Evolutionary conservation across 2,113 vertebrate species (phyloP).

Genomic region (Tenebrosternarchus preto): DNA sequence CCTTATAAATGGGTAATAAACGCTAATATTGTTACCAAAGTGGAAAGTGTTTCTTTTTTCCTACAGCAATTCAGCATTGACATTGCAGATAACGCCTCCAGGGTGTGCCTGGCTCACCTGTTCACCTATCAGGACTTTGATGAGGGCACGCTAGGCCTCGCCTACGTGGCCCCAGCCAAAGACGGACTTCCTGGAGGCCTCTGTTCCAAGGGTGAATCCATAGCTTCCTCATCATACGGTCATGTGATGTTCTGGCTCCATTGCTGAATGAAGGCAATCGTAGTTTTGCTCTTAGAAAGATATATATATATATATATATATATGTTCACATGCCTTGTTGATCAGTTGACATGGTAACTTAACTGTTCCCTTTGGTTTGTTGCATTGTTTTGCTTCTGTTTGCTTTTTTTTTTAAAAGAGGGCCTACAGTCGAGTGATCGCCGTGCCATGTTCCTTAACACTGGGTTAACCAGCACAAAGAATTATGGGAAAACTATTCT

Average conservation of each 20-base stretch:
- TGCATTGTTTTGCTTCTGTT: background rate
- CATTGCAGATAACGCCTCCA: slow-evolving; percentile 88
- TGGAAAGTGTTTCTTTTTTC: background rate
- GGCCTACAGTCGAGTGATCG: slow-evolving; percentile 73
- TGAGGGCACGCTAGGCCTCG: slow-evolving; percentile 91
- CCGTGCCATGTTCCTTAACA: slow-evolving; percentile 88
- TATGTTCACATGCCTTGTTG: background rate
- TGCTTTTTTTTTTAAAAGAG: slow-evolving; percentile 69
- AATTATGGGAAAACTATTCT: slow-evolving; percentile 99
- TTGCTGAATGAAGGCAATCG: too few species aligned
- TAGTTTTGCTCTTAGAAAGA: too few species aligned
- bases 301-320: background rate
- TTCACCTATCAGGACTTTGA: slow-evolving; percentile 99
- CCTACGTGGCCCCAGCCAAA: slow-evolving; percentile 90
- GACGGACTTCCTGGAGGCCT: slow-evolving; percentile 87
- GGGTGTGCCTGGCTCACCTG: slow-evolving; percentile 92
- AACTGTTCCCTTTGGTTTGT: background rate
- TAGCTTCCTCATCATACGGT: background rate
- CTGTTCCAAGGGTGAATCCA: slow-evolving; percentile 85
- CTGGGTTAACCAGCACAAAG: slow-evolving; percentile 95
- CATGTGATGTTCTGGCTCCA: background rate
- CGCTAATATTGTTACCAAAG: background rate
- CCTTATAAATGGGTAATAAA: background rate
- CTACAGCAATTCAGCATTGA: slow-evolving; percentile 93
- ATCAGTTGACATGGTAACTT: background rate